Base-by-base conservation (phyloP, 2,113 vertebrate genomes). In the Grallaria varia region DNA sequence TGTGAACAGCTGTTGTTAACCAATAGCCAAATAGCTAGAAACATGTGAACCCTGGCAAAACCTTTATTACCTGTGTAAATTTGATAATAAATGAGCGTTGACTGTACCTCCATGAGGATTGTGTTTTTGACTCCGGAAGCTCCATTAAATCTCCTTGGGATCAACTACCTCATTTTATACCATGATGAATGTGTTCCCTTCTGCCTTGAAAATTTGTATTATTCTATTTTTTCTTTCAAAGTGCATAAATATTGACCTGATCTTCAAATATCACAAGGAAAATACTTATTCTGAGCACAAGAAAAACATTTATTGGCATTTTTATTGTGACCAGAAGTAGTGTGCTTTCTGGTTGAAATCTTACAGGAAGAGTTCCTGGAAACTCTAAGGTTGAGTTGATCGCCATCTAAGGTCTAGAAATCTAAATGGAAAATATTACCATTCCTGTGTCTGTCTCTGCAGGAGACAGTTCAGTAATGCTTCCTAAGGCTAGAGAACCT, bases 361-460 rank as follows among this genome's bases (percentile, higher is more conserved):
- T 52, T 30, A 28, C 6, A 40, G 53, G 40, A 82, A 20, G 19
- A 16, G 39, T 64, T 49, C 52, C 24, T 49, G 13, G 17, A 72
- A 55, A 24, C 8, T 8, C 17, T 28, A n/a, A n/a, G n/a, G n/a
- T n/a, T n/a, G n/a, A n/a, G 10, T 33, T 72, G 37, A 11, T 77
- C 0, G 0, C 30, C 0, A 0, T 49, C 23, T 42, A 12, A 49
- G 14, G 28, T 19, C 15, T 77, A 49, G 37, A 28, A n/a, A 50
- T 76, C 27, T 47, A 8, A 14, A 19, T 19, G 14, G 50, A 12
- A 62, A 8, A 52, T 52, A 11, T 8, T 4, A 1, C 19, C 27
- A 33, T 33, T 28, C 37, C 28, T 24, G 14, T 42, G 35, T n/a
- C 31, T 60, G 2, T 74, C 45, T 81, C 22, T 27, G 12, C 20